phyloP scores from a whole-genome alignment of 2,113 vertebrate genomes.

The Trichomycterus rosablanca region DNA sequence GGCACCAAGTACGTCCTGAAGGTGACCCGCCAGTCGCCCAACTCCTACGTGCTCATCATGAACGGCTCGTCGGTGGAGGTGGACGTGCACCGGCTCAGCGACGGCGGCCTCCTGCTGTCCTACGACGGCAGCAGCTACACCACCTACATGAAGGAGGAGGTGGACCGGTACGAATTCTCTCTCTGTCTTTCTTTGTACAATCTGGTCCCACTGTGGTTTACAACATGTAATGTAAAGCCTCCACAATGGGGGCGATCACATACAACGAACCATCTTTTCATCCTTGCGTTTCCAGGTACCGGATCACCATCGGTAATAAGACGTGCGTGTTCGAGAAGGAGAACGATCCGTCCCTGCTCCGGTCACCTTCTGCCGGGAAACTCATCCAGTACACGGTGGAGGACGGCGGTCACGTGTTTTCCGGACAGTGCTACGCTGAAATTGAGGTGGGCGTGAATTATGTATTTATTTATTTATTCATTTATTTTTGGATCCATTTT shows the following conservation, averaged over 20 bases:
- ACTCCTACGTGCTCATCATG: slow-evolving; percentile 97
- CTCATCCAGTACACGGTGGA: slow-evolving; percentile 95
- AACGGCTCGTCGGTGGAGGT: slow-evolving; percentile 85
- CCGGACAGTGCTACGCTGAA: slow-evolving; percentile 94
- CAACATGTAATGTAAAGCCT: too few species aligned
- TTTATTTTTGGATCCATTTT: too few species aligned
- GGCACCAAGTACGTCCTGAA: slow-evolving; percentile 90
- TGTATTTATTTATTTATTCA: not conserved
- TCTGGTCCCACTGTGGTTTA: too few species aligned
- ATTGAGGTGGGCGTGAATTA: slow-evolving; percentile 78
- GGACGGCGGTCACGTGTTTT: slow-evolving; percentile 92
- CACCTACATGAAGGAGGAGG: slow-evolving; percentile 99
- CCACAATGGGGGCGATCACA: too few species aligned
- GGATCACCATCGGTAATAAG: slow-evolving; percentile 98
- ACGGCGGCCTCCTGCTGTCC: slow-evolving; percentile 89
- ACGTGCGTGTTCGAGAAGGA: slow-evolving; percentile 98
- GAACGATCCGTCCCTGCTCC: slow-evolving; percentile 91
- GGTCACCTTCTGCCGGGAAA: slow-evolving; percentile 92
- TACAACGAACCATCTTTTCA: too few species aligned
- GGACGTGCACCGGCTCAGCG: slow-evolving; percentile 91
- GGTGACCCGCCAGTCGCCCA: slow-evolving; percentile 94
- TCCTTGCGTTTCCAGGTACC: slow-evolving; percentile 78
- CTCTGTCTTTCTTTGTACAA: too few species aligned
- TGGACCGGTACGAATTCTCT: slow-evolving; percentile 77
- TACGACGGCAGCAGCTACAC: slow-evolving; percentile 98